Base-by-base conservation (phyloP, 2,113 vertebrate genomes). In the Lasiurus borealis region DNA sequence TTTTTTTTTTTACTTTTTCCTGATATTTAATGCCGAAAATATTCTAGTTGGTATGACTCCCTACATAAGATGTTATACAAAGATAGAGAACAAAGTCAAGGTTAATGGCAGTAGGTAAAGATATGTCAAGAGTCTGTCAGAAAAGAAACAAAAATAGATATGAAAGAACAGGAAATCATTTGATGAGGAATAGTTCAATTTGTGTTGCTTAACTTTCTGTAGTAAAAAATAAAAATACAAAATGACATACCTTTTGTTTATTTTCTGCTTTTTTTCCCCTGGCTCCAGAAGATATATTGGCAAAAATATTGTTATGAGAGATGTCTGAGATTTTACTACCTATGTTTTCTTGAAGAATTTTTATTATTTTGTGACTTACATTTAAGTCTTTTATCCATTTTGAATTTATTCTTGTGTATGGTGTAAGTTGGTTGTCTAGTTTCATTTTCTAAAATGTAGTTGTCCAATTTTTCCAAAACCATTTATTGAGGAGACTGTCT, bases 141-240 rank as follows among this genome's bases (percentile, higher is more conserved):
- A 88, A 95, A 90, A 94, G 18, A 94, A 64, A 8, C 18, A 94
- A 90, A 94, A 95, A 81, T 88, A 96, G 81, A 87, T 27, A 36
- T 80, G 54, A 85, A 93, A 92, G 59, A 94, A 96, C 13, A 92
- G 36, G 36, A 90, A 94, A 14, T 68, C 31, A 90, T 95, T 92
- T 85, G 4, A 86, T 91, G 68, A 54, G 6, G 15, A 85, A 88
- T 82, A 85, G 50, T 85, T 96, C 76, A 89, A 59, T 87, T 29
- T 46, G 29, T 62, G n/a, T 88, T 81, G 16, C 76, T 90, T 91
- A 78, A 68, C 40, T 40, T 40, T 40, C 40, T 88, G 15, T 85
- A 92, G 15, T 69, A 44, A 71, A 94, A 91, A 40, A 71, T 83
- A 94, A 95, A 96, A 94, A 25, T 93, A 34, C 21, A 91, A 82